Conservation (phyloP, 2,888 invertebrate genomes). For the Hypercompe scribonia region DNA sequence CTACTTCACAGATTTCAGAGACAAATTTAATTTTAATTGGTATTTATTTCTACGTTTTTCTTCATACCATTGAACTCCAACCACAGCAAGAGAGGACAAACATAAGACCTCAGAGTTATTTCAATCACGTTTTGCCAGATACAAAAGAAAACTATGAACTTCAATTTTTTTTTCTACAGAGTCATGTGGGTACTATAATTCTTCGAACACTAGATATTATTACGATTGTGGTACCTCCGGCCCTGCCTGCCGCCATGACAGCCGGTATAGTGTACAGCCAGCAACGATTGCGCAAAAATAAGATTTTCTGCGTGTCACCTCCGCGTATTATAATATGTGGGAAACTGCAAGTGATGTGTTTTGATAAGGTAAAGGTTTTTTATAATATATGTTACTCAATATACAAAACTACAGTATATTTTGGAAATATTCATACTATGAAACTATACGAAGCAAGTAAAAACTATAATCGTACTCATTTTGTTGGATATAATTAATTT, state of each 20-base stretch:
- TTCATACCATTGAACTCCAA: no score
- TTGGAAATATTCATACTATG: no score
- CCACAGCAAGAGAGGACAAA: no score
- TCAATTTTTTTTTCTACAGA: slow-evolving; percentile 64
- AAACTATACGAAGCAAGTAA: no score
- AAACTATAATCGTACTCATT: neutral
- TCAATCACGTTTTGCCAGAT: neutral
- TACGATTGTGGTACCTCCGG: slow-evolving; percentile 97
- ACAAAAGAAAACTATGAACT: neutral
- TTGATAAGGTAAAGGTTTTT: slow-evolving; percentile 91
- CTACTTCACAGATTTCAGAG: neutral
- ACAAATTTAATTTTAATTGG: neutral
- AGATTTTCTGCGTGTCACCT: slow-evolving; percentile 93
- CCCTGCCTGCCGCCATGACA: slow-evolving; percentile 95
- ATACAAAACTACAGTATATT: neutral
- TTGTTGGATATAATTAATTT: neutral
- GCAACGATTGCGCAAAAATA: slow-evolving; percentile 88
- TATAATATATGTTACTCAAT: neutral
- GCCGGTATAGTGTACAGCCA: slow-evolving; percentile 93
- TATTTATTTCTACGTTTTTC: no score
- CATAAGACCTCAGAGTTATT: neutral
- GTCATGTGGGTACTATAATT: slow-evolving; percentile 87
- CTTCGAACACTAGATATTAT: slow-evolving; percentile 95
- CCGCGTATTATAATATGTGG: slow-evolving; percentile 93
- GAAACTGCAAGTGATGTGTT: slow-evolving; percentile 93